These are phyloP conservation scores for Aphelinus atriplicis DNA, from an alignment of 1,140 invertebrate species.

Conservation along the genomic window DNA sequence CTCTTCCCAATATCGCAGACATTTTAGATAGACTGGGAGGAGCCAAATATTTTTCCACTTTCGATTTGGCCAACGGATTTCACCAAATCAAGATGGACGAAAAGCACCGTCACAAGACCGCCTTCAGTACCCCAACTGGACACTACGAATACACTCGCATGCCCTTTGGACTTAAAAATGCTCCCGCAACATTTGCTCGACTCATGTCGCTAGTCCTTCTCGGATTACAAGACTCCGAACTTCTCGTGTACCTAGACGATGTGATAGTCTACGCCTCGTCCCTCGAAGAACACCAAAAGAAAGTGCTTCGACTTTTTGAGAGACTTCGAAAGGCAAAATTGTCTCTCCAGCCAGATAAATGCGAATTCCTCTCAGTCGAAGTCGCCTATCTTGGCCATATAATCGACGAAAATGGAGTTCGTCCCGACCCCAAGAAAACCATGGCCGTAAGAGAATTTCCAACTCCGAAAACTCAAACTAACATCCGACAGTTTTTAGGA, in stretches of 20 bases:
- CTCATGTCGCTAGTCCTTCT: neutral
- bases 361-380: neutral
- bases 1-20: slow-evolving; percentile 41
- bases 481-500: slow-evolving; percentile 14
- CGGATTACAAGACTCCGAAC: neutral
- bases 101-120: neutral
- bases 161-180: slow-evolving; percentile 8
- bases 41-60: slow-evolving; percentile 7
- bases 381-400: neutral
- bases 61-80: slow-evolving; percentile 23
- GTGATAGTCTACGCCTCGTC: slow-evolving; percentile 6
- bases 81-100: slow-evolving; percentile 13
- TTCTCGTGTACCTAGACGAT: slow-evolving; percentile 19
- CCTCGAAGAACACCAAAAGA: slow-evolving; percentile 14
- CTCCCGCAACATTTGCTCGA: neutral
- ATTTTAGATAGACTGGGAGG: slow-evolving; percentile 22
- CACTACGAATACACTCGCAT: neutral
- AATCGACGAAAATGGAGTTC: neutral
- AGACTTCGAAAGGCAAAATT: neutral
- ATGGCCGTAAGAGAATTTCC: slow-evolving; percentile 1
- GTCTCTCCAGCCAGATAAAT: slow-evolving; percentile 10
- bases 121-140: slow-evolving; percentile 6
- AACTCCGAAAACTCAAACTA: neutral
- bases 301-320: neutral
- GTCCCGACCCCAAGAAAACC: neutral